A percentile compares a stretch with the other conserved stretches of the same genome.
Conservation (phyloP, 2,797 vertebrate genomes). For the Sandelia bainsii region DNA sequence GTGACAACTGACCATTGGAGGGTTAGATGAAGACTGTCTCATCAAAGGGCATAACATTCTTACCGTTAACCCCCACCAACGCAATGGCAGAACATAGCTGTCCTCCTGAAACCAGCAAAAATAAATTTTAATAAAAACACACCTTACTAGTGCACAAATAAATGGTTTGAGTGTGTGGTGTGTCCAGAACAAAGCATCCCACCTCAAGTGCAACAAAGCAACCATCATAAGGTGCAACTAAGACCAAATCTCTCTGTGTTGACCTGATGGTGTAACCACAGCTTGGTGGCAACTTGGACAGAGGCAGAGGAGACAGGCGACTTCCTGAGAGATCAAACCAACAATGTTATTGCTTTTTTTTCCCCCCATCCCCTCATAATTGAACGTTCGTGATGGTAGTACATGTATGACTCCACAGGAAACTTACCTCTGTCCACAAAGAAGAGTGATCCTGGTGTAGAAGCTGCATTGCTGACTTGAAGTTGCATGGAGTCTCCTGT, state of each 20-base stretch:
- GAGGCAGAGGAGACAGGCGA: conserved; percentile 72
- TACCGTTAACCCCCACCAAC: conserved; percentile 76
- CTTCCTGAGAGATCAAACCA: conserved; percentile 51
- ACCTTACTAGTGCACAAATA: background rate
- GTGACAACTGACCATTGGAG: conserved; percentile 80
- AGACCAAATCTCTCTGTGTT: conserved; percentile 58
- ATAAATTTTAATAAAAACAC: too few species aligned
- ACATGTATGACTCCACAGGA: background rate
- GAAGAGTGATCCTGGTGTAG: conserved; percentile 58
- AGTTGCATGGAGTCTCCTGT: conserved; percentile 76
- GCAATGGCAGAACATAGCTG: conserved; percentile 76
- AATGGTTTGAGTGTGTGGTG: background rate
- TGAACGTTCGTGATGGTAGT: background rate
- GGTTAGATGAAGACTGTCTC: conserved; percentile 43
- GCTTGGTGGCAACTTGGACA: conserved; percentile 77
- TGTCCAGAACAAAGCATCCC: conserved; percentile 6
- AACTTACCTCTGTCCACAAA: conserved; percentile 80
- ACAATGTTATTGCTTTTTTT: background rate
- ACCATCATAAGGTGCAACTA: conserved; percentile 80
- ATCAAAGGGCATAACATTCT: conserved; percentile 80
- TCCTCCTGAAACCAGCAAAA: conserved; percentile 67
- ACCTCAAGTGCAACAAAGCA: conserved; percentile 81
- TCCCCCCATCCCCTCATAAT: background rate
- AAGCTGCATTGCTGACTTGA: conserved; percentile 60
- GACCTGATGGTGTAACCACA: conserved; percentile 79